phyloP scores from a whole-genome alignment of 2,888 invertebrate species.

The Oxycera nigricornis region DNA sequence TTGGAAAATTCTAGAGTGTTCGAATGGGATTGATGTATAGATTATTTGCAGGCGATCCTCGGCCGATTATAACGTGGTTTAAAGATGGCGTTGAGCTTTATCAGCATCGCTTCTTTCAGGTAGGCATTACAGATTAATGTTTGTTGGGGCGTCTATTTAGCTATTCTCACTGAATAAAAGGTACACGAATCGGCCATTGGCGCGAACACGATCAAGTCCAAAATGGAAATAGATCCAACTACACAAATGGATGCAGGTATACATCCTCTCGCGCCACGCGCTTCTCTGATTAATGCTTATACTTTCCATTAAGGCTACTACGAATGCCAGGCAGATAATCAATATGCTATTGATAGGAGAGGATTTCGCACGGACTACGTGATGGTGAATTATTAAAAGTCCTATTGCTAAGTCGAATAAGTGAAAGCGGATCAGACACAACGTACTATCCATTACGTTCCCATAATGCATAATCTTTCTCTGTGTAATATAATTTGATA shows the following conservation, averaged over 20 bases:
- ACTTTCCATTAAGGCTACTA: constrained; percentile 74
- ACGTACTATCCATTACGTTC: neutral
- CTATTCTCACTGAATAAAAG: constrained; percentile 62
- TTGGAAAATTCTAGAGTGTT: neutral
- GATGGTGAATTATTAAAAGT: constrained; percentile 59
- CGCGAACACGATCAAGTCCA: constrained; percentile 83
- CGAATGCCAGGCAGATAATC: constrained; percentile 92
- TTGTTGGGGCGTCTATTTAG: neutral
- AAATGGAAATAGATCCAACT: constrained; percentile 93
- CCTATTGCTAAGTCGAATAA: neutral
- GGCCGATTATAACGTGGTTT: constrained; percentile 94
- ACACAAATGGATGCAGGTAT: constrained; percentile 93
- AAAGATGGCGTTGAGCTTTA: constrained; percentile 95
- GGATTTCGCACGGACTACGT: constrained; percentile 87
- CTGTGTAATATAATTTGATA: constrained; percentile 23
- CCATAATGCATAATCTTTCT: neutral
- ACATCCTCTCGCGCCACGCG: neutral
- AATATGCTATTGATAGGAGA: constrained; percentile 87
- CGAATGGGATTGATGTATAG: too few species aligned
- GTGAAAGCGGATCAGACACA: neutral
- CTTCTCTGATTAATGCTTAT: too few species aligned
- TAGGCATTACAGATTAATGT: constrained; percentile 55
- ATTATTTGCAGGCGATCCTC: constrained; percentile 67
- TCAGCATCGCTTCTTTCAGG: constrained; percentile 86
- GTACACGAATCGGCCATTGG: constrained; percentile 88